Base-by-base conservation (phyloP, 2,888 invertebrate genomes). In the Agrochola circellaris region DNA sequence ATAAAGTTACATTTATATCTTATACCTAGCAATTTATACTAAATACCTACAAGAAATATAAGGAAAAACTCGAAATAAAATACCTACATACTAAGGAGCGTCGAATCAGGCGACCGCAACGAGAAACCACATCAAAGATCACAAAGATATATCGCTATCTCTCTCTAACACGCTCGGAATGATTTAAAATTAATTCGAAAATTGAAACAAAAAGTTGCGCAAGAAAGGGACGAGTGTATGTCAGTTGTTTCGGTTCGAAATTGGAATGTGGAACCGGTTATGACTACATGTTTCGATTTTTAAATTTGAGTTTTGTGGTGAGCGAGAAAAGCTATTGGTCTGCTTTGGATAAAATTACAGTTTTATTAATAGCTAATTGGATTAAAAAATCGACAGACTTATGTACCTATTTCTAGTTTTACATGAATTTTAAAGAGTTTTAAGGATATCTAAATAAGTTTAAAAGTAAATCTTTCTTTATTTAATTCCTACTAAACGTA, bases 111-210 rank as follows among this genome's bases (percentile, higher is more conserved):
- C 68, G 66, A 69, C 77, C 80, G 78, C 82, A 87, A 84, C 61
- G 61, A 71, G 75, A 75, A 81, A 54, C 71, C 58, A 72, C 66
- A 75, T 56, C 42, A 34, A 70, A 62, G 54, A 58, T 58, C 56
- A 81, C 75, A 64, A 81, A 81, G 64, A 42, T 9, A 42, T 13
- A 64, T 70, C 30, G 66, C 76, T 79, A 60, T 90, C 89, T 81
- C 90, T 51, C 73, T 89, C 87, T 26, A 61, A 75, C 88, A 38
- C 73, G 65, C 51, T 74, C 61, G 60, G 68, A 68, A 60, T 68
- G n/a, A 60, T 68, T 91, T 90, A 83, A 86, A 91, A 92, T 88
- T 89, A 86, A 90, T 88, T 90, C 89, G 76, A 88, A 83, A 90
- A 85, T 91, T 90, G 83, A 87, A 92, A 92, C 89, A 90, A 90